phyloP scores from a whole-genome alignment of 2,113 vertebrate species.

The Strigops habroptila region DNA sequence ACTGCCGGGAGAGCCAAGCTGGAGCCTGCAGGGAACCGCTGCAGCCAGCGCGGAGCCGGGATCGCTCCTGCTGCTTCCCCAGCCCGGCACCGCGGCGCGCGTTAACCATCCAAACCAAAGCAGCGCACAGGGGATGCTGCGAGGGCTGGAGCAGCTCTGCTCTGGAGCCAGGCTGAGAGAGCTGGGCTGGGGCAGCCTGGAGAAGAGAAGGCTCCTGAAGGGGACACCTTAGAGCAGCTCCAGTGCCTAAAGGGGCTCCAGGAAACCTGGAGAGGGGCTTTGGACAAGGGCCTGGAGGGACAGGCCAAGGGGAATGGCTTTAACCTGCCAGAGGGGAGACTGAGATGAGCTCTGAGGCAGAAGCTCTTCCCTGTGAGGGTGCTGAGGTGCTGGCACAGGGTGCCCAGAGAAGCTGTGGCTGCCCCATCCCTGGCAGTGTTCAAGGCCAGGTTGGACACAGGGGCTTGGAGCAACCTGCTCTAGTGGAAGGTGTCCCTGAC shows the following conservation, averaged over 20 bases:
- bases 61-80: background rate
- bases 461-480: no score
- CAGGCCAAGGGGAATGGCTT: background rate
- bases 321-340: background rate
- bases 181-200: background rate
- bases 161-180: background rate
- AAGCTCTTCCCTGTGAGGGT: no score
- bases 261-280: background rate
- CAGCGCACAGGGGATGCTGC: background rate
- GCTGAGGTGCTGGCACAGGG: no score
- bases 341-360: no score
- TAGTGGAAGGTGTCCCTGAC: no score
- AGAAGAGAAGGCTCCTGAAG: background rate
- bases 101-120: background rate
- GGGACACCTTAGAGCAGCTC: no score
- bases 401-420: no score
- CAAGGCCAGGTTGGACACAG: no score
- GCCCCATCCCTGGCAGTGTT: no score
- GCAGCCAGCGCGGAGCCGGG: background rate
- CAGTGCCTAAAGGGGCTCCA: no score
- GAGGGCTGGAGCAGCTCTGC: background rate
- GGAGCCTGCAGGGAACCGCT: background rate
- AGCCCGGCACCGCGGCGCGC: background rate
- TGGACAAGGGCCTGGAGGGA: no score
- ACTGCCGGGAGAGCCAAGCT: conserved; percentile 21